These are phyloP conservation scores for Matsumurasca onukii DNA, from an alignment of 1,140 invertebrate species.

Conservation along the genomic window DNA sequence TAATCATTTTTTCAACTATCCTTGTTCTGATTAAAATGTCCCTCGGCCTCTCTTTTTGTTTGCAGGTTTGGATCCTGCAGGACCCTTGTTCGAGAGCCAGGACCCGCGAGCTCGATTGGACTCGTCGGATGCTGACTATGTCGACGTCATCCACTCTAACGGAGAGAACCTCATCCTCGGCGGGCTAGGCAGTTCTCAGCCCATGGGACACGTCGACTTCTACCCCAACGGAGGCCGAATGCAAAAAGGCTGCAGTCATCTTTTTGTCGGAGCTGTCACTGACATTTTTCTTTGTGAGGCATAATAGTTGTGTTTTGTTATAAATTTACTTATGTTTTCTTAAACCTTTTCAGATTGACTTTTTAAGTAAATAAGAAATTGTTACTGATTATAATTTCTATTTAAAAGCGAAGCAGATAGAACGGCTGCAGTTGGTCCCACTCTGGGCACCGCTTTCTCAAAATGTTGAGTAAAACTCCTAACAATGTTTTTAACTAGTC, in stretches of 20 bases:
- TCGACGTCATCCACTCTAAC: slow-evolving; percentile 94
- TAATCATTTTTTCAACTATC: no score
- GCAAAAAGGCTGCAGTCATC: slow-evolving; percentile 79
- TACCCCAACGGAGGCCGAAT: slow-evolving; percentile 89
- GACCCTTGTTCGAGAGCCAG: slow-evolving; percentile 85
- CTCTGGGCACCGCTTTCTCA: no score
- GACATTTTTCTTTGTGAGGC: slow-evolving; percentile 87
- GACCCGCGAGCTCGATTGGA: slow-evolving; percentile 79
- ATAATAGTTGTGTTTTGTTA: not conserved
- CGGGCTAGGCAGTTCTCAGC: slow-evolving; percentile 79
- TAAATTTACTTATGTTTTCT: no score
- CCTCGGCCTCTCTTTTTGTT: no score
- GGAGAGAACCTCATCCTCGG: slow-evolving; percentile 76
- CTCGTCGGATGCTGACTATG: slow-evolving; percentile 82
- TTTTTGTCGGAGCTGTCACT: slow-evolving; percentile 87
- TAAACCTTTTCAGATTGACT: no score
- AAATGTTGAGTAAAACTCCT: no score
- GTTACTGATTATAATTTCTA: no score
- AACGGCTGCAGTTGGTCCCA: no score
- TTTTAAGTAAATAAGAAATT: no score
- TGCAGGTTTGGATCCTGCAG: slow-evolving; percentile 83
- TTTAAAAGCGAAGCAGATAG: no score
- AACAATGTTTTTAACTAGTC: no score
- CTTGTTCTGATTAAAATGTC: no score
- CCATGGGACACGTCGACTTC: slow-evolving; percentile 90